Conservation (phyloP, 2,888 invertebrate genomes). For the Tiliacea citrago region DNA sequence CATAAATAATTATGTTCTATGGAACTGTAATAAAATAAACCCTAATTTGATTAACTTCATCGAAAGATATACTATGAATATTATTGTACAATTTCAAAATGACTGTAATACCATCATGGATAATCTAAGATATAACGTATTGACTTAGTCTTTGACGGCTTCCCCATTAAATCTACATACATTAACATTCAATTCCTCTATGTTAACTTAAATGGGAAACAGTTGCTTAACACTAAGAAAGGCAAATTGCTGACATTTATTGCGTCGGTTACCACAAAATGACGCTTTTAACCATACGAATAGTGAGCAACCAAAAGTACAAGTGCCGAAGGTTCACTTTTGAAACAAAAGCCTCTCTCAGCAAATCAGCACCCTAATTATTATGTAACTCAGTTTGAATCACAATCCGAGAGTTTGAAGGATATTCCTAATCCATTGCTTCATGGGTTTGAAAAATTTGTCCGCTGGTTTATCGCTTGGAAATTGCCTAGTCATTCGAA, state of each 20-base stretch:
- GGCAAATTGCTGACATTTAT: slow-evolving; percentile 71
- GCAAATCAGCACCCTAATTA: neutral
- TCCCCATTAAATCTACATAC: slow-evolving; percentile 21
- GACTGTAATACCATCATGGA: neutral
- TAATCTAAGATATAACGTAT: neutral
- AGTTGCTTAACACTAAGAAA: slow-evolving; percentile 66
- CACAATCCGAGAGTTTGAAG: too few relatives aligned
- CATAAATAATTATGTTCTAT: neutral
- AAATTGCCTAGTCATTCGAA: neutral
- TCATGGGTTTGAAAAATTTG: too few relatives aligned
- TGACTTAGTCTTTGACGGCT: neutral
- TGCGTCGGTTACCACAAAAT: slow-evolving; percentile 70
- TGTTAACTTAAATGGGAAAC: slow-evolving; percentile 61
- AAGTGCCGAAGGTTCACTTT: slow-evolving; percentile 15
- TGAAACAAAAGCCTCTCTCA: neutral
- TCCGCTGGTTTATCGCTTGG: too few relatives aligned
- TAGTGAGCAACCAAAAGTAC: slow-evolving; percentile 47
- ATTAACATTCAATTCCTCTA: slow-evolving; percentile 57
- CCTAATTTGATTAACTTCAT: neutral
- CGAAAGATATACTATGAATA: neutral
- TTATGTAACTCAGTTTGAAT: too few relatives aligned
- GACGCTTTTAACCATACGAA: slow-evolving; percentile 65
- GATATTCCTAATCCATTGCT: too few relatives aligned
- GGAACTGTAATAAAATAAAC: neutral
- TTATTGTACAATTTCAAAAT: neutral